Evolutionary conservation across 2,113 vertebrate genomes (phyloP), one percentile per base, ranked within the genome.

Genomic region (Syrrhaptes paradoxus): DNA sequence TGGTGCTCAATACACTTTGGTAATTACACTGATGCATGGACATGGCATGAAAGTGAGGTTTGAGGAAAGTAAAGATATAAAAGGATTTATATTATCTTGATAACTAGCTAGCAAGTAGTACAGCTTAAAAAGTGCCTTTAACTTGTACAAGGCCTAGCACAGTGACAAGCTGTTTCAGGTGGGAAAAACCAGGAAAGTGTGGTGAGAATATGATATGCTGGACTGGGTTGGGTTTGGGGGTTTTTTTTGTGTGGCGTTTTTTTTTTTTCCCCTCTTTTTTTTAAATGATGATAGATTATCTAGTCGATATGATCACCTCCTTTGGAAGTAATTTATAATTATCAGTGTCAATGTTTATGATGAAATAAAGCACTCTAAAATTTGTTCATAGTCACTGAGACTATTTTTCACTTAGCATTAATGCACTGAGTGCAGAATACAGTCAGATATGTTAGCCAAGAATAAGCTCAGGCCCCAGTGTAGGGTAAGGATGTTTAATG

Each of bases 401-500:
- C 58, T 24, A 36, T 96, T 93, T 94, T 89, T 96, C 82, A 91
- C 72, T 95, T 75, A 84, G 2, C 73, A 81, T 58, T 82, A 93
- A 71, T 71, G 74, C 71, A 91, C 51, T 83, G 29, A 57, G n/a
- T 71, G 45, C 25, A 84, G 85, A 86, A 75, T 28, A 79, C 36
- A 89, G 61, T 67, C 78, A 68, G 81, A 86, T 94, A 51, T 66
- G 79, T 26, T 63, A 88, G 79, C 94, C 76, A 81, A 96, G 84
- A 92, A 72, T 87, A 86, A 95, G 51, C 29, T 85, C 67, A 82
- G 67, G 80, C 57, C 74, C 43, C 46, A 85, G 15, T 84, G 58
- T 67, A 80, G 72, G 62, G 52, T 93, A 71, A 93, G 88, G 78
- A 95, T 94, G 88, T 95, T 97, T 89, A 95, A 94, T 76, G 54